These are phyloP conservation scores for Allobates femoralis DNA, from an alignment of 2,797 vertebrate genomes.

Conservation along the genomic window DNA sequence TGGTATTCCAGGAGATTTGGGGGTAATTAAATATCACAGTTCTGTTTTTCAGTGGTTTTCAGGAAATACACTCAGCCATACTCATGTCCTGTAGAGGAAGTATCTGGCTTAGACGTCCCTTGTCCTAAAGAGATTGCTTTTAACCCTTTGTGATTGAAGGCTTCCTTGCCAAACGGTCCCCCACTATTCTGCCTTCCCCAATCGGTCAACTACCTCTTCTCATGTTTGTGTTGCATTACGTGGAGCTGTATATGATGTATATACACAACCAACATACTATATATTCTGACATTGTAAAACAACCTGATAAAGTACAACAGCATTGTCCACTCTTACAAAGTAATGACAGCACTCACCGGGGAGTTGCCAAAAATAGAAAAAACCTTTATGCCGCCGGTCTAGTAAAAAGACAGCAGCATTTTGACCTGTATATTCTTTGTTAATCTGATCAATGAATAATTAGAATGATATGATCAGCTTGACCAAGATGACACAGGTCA, in stretches of 20 bases:
- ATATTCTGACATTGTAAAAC: background rate
- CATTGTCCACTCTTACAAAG: too few relatives aligned
- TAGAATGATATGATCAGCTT: too few relatives aligned
- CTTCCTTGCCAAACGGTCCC: background rate
- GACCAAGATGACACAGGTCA: too few relatives aligned
- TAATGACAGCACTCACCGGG: too few relatives aligned
- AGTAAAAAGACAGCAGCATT: too few relatives aligned
- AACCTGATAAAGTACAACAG: too few relatives aligned
- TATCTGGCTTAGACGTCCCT: conserved; percentile 29
- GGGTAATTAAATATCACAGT: background rate
- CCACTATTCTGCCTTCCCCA: background rate
- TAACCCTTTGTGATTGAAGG: background rate
- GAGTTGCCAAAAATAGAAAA: too few relatives aligned
- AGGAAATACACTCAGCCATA: conserved; percentile 47
- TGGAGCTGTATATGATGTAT: background rate
- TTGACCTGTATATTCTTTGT: too few relatives aligned
- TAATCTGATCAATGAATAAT: too few relatives aligned
- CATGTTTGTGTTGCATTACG: background rate
- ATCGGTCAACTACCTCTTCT: background rate
- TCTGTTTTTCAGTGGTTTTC: background rate
- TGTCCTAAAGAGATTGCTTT: background rate
- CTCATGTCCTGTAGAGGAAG: conserved; percentile 46
- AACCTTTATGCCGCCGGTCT: too few relatives aligned
- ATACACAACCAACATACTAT: background rate
- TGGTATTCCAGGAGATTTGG: background rate